Base-by-base conservation (phyloP, 2,888 invertebrate genomes). In the Papilio gigon region DNA sequence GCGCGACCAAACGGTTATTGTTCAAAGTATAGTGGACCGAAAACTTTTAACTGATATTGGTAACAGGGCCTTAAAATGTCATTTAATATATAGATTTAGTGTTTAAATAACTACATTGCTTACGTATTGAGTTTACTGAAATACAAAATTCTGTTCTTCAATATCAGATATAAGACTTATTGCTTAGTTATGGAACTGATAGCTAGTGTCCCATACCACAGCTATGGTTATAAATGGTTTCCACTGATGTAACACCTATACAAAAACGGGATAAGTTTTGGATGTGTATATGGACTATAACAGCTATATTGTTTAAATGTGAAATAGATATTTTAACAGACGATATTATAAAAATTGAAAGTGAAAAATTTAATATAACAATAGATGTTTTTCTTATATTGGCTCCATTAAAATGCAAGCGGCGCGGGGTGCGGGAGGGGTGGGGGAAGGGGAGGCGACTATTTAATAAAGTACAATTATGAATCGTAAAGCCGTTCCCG, bases 401-500 rank as follows among this genome's bases (percentile, higher is more conserved):
- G 82, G 82, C 80, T 80, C 81, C 85, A 88, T 89, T 86, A 88
- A 84, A 86, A 87, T 83, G 85, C 86, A 85, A 87, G 84, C 84
- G 22, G 47, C 47, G 22, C n/a, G n/a, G n/a, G n/a, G n/a, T n/a
- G n/a, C n/a, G n/a, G n/a, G n/a, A n/a, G n/a, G n/a, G n/a, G n/a
- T n/a, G n/a, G n/a, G n/a, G n/a, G n/a, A n/a, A n/a, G n/a, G n/a
- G n/a, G 20, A 20, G 84, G 83, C 82, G 82, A 85, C 80, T 81
- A 85, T 89, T 88, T 88, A 90, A 90, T 90, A 90, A 89, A 89
- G 85, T 87, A 88, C 89, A 90, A 91, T 91, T 91, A 91, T 89
- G 90, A 89, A 85, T 90, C 91, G 88, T 91, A 90, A 91, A 90
- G 83, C 86, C 86, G 88, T 90, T 87, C 88, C 82, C 86, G 88